Base-by-base conservation (phyloP, 2,797 vertebrate genomes). In the Sebastes miniatus region DNA sequence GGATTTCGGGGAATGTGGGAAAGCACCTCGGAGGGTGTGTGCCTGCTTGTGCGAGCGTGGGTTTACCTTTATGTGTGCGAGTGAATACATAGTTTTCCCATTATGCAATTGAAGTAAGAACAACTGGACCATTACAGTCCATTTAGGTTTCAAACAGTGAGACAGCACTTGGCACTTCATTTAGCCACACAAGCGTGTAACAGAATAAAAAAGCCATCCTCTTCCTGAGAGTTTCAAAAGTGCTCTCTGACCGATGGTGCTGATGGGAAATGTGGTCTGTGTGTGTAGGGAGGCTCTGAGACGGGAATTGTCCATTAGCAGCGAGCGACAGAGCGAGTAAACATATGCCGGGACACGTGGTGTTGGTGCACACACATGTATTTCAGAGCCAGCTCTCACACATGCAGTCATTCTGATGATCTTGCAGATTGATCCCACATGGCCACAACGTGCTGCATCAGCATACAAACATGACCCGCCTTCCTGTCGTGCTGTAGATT, bases 111-210 rank as follows among this genome's bases (percentile, higher is more conserved):
- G 71, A 69, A 79, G 66, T 68, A 47, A 79, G 69, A 77, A 80
- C 83, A 65, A 72, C 76, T 47, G 74, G 80, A 85, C 85, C 87
- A 88, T 84, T 84, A 86, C 18, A 63, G 73, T 81, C 84, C 87
- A 92, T 88, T 90, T 86, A 85, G 83, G 77, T 69, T 85, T 88
- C 86, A 85, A 82, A 80, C 81, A 79, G 80, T 63, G 81, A 87
- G 84, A 89, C 68, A 76, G 69, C 76, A 77, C 79, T 88, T 86
- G 83, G 85, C 78, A 85, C 81, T 87, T 91, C 8, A 82, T 88
- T 91, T 83, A 80, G 29, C 5, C 80, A 87, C 76, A 84, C 75
- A 68, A 73, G 80, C 50, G 2, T 81, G 68, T 70, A 73, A 69
- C 36, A 3, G 7, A 66, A n/a, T 0, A 22, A 56, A n/a, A 52